These are phyloP conservation scores for Xylocampa areola DNA, from an alignment of 2,888 invertebrate genomes.

Conservation along the genomic window DNA sequence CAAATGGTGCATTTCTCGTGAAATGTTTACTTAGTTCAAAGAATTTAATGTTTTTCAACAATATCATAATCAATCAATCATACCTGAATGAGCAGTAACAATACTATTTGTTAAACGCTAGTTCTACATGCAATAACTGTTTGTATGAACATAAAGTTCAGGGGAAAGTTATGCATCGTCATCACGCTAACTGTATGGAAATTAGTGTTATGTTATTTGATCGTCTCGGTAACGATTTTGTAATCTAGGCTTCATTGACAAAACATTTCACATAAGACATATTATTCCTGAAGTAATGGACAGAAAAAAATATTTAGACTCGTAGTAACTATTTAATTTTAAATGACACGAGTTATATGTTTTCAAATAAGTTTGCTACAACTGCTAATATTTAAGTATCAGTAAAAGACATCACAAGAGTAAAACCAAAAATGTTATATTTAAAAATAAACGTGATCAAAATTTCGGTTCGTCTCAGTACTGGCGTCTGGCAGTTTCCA, in stretches of 20 bases:
- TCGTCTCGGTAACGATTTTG: conserved; percentile 56
- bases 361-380: too few relatives aligned
- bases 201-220: conserved; percentile 56
- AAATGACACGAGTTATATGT: too few relatives aligned
- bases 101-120: conserved; percentile 34
- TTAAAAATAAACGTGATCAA: conserved; percentile 2
- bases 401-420: conserved; percentile 1
- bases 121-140: conserved; percentile 31
- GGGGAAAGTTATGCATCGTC: conserved; percentile 58
- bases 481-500: conserved; percentile 2
- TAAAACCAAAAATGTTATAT: not conserved
- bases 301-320: too few relatives aligned
- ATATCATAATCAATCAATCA: conserved; percentile 15
- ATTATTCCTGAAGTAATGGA: not conserved
- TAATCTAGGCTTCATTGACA: conserved; percentile 55
- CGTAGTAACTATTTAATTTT: too few relatives aligned
- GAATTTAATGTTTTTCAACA: too few relatives aligned
- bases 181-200: conserved; percentile 61
- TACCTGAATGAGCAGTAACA: conserved; percentile 3
- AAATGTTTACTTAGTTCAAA: too few relatives aligned
- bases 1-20: too few relatives aligned
- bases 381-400: too few relatives aligned
- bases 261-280: conserved; percentile 16
- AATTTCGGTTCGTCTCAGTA: not conserved
- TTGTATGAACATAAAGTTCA: conserved; percentile 23